Conservation (phyloP, 2,113 vertebrate species). For the Syngnathus typhle region DNA sequence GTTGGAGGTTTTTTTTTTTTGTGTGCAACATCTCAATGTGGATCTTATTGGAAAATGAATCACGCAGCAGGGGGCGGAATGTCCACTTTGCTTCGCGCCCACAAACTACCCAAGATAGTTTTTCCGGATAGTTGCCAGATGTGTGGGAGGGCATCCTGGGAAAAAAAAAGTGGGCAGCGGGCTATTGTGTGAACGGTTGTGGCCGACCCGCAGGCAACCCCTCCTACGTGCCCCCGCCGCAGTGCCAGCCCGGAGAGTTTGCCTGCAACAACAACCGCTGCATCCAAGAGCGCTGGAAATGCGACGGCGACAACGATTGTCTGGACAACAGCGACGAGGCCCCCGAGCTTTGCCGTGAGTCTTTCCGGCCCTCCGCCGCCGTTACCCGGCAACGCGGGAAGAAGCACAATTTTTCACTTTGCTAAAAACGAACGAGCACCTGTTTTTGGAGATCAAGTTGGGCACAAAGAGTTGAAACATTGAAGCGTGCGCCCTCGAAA, state of each 20-base stretch:
- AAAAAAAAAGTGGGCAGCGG: not conserved
- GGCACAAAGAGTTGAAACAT: not conserved
- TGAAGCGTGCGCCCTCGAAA: too few species aligned
- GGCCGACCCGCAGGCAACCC: slow-evolving; percentile 79
- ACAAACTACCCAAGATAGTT: not conserved
- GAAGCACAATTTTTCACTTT: slow-evolving; percentile 32
- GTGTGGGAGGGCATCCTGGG: not conserved
- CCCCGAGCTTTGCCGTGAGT: slow-evolving; percentile 89
- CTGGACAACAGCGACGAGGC: slow-evolving; percentile 96
- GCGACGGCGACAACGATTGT: slow-evolving; percentile 95
- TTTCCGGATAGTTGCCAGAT: slow-evolving; percentile 4
- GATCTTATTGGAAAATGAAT: slow-evolving; percentile 31
- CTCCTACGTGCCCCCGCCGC: slow-evolving; percentile 89
- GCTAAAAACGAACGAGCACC: slow-evolving; percentile 1
- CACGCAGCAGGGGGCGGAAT: slow-evolving; percentile 17
- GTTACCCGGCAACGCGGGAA: slow-evolving; percentile 48
- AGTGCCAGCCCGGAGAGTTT: slow-evolving; percentile 93
- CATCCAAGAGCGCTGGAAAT: slow-evolving; percentile 97
- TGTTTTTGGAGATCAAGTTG: not conserved
- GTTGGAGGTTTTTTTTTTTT: slow-evolving; percentile 9
- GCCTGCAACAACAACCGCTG: slow-evolving; percentile 97
- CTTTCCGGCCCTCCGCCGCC: slow-evolving; percentile 26
- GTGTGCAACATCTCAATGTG: slow-evolving; percentile 7
- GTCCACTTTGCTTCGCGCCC: slow-evolving; percentile 15
- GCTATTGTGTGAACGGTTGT: slow-evolving; percentile 5